These are phyloP conservation scores for Drosophila kohkoa DNA, from an alignment of 1,140 invertebrate genomes.

Conservation along the genomic window DNA sequence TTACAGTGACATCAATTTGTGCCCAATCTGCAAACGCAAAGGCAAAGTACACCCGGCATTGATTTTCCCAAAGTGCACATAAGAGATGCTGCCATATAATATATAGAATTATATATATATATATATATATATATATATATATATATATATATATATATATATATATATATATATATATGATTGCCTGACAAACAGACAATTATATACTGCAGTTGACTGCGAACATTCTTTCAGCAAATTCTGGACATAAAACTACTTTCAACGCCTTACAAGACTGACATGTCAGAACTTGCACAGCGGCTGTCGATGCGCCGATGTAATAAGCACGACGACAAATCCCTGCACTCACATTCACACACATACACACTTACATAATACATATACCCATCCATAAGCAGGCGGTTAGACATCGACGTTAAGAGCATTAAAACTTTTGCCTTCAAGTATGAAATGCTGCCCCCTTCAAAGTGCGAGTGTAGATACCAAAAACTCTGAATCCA, in stretches of 20 bases:
- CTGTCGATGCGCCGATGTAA: conserved; percentile 61
- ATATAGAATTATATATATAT: neutral
- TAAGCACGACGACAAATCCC: conserved; percentile 24
- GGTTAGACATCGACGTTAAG: conserved; percentile 38
- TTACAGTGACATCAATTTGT: conserved; percentile 33
- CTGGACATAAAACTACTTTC: conserved; percentile 78
- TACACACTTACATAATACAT: neutral
- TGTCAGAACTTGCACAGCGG: conserved; percentile 75
- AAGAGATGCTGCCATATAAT: neutral
- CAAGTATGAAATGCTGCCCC: conserved; percentile 11
- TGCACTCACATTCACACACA: conserved; percentile 22
- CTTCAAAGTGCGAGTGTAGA: conserved; percentile 9
- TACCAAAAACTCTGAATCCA: conserved; percentile 18
- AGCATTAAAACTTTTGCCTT: conserved; percentile 50
- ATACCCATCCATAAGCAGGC: conserved; percentile 29
- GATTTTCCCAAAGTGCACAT: conserved; percentile 7
- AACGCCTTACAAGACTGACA: conserved; percentile 68
- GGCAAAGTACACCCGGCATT: neutral
- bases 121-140: neutral
- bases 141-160: neutral
- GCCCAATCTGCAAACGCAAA: neutral
- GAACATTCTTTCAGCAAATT: conserved; percentile 32
- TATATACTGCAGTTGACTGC: conserved; percentile 4
- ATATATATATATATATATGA: conserved; percentile 1
- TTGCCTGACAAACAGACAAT: conserved; percentile 14